Evolutionary conservation across 2,797 vertebrate genomes (phyloP).

Genomic region (Pterois miles): DNA sequence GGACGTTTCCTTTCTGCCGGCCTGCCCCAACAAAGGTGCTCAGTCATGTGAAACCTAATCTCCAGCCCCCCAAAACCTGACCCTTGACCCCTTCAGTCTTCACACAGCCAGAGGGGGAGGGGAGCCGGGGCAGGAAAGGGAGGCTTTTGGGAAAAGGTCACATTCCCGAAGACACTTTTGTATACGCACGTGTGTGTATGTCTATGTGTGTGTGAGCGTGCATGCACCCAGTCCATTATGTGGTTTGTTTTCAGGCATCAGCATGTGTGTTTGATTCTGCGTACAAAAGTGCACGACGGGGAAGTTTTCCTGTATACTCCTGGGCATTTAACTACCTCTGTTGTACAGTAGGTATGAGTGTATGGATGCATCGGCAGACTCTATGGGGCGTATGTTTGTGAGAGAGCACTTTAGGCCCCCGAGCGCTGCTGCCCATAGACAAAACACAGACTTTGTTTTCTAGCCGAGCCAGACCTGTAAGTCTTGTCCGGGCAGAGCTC

Average conservation of each 20-base stretch:
- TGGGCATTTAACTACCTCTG: slow-evolving; percentile 47
- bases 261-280: slow-evolving; percentile 74
- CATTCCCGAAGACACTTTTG: slow-evolving; percentile 82
- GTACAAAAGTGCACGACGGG: slow-evolving; percentile 43
- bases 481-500: slow-evolving; percentile 80
- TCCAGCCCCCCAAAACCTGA: slow-evolving; percentile 84
- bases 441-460: slow-evolving; percentile 90
- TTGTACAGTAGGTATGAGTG: slow-evolving; percentile 37
- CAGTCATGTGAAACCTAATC: slow-evolving; percentile 89
- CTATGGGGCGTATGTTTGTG: slow-evolving; percentile 60
- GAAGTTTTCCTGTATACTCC: slow-evolving; percentile 41
- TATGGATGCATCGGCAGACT: slow-evolving; percentile 7
- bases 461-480: slow-evolving; percentile 79
- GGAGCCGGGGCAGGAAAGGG: slow-evolving; percentile 80
- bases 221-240: slow-evolving; percentile 66
- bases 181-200: slow-evolving; percentile 66
- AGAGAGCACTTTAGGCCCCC: slow-evolving; percentile 80
- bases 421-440: slow-evolving; percentile 86
- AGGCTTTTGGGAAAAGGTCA: slow-evolving; percentile 85
- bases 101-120: slow-evolving; percentile 83
- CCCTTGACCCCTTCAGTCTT: slow-evolving; percentile 85
- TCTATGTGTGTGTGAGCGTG: slow-evolving; percentile 26
- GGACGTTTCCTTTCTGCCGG: slow-evolving; percentile 84
- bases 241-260: slow-evolving; percentile 64
- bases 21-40: slow-evolving; percentile 86